Conservation (phyloP, 2,113 vertebrate species). For the Chamaetylas fuelleborni region DNA sequence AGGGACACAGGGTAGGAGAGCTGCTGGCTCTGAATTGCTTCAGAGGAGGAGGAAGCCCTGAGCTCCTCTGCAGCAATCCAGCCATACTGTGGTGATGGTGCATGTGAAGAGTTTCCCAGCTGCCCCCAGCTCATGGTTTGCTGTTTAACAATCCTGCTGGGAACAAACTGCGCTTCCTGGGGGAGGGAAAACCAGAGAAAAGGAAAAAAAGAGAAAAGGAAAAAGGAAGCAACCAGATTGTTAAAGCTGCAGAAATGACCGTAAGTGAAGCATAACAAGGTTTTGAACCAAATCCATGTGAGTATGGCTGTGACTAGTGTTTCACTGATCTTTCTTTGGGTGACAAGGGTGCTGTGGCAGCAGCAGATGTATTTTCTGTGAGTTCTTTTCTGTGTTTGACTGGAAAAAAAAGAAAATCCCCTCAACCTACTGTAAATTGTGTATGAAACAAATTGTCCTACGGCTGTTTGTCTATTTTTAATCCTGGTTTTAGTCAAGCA, state of each 20-base stretch:
- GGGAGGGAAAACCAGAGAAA: background rate
- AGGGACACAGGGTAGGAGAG: background rate
- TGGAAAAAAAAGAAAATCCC: background rate
- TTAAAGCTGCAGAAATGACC: slow-evolving; percentile 14
- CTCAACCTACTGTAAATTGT: slow-evolving; percentile 70
- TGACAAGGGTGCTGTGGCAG: slow-evolving; percentile 58
- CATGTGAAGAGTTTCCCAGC: background rate
- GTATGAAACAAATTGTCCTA: slow-evolving; percentile 70
- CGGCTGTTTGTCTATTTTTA: slow-evolving; percentile 62
- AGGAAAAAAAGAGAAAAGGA: background rate
- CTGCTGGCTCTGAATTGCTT: background rate
- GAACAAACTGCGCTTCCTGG: background rate
- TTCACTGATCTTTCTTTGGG: background rate
- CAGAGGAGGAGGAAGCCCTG: slow-evolving; percentile 7
- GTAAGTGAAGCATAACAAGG: background rate
- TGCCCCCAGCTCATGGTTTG: background rate
- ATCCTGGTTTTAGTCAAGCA: slow-evolving; percentile 66
- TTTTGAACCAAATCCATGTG: slow-evolving; percentile 18
- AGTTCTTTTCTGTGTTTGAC: slow-evolving; percentile 65
- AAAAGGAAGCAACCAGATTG: background rate
- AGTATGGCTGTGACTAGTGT: slow-evolving; percentile 21
- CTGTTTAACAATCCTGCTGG: background rate
- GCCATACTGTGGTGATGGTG: background rate
- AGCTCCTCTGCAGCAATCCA: background rate
- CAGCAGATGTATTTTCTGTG: slow-evolving; percentile 72